phyloP scores from a whole-genome alignment of 2,113 vertebrate species.

The Scomber japonicus region DNA sequence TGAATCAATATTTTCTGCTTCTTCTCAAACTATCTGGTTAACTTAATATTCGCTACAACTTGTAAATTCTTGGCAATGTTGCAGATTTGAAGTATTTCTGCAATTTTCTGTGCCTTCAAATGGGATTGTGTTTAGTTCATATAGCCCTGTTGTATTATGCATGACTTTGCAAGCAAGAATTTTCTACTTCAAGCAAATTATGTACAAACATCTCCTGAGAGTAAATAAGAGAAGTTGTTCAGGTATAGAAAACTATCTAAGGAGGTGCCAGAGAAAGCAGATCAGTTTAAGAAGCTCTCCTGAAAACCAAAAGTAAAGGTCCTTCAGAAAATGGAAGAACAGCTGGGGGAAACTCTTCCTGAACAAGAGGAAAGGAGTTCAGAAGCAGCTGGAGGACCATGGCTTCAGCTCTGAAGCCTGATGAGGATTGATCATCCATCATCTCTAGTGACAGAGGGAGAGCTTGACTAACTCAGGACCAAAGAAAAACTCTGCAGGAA shows the following conservation, averaged over 20 bases:
- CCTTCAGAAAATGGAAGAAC: slow-evolving; percentile 27
- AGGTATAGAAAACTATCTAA: background rate
- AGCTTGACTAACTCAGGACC: slow-evolving; percentile 5
- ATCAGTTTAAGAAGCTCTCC: slow-evolving; percentile 10
- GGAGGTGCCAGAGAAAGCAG: slow-evolving; percentile 20
- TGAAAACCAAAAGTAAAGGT: slow-evolving; percentile 37
- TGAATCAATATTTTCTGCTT: background rate
- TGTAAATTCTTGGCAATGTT: background rate
- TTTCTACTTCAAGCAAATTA: background rate
- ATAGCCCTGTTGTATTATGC: background rate
- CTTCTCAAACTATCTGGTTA: slow-evolving; percentile 12
- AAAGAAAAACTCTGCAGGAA: slow-evolving; percentile 21
- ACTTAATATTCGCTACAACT: background rate
- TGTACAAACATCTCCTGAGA: no score
- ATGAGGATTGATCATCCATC: slow-evolving; percentile 33
- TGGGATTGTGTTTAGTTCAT: background rate
- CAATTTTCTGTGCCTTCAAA: background rate
- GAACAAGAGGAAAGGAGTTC: slow-evolving; percentile 18
- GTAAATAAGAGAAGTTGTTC: background rate
- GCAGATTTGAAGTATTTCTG: background rate
- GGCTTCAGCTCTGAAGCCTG: slow-evolving; percentile 24
- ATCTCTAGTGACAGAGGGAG: slow-evolving; percentile 17
- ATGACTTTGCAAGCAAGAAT: background rate
- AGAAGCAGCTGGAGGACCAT: slow-evolving; percentile 42
- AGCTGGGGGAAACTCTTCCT: slow-evolving; percentile 23